A percentile compares a stretch with the other conserved stretches of the same genome.
These are phyloP conservation scores for Gymnogyps californianus DNA, from an alignment of 2,113 vertebrate genomes.

Conservation along the genomic window DNA sequence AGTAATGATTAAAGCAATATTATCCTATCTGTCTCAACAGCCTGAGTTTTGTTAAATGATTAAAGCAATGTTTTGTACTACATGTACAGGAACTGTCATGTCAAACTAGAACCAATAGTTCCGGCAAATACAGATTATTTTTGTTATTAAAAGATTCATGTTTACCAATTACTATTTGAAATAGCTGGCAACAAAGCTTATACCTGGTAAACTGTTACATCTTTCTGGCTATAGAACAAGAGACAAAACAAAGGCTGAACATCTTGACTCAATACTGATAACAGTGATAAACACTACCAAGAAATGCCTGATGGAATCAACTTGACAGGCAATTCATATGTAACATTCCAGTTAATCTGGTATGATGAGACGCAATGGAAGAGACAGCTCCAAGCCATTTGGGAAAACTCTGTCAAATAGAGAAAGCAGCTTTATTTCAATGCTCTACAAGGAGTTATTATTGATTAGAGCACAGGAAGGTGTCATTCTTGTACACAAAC, in stretches of 20 bases:
- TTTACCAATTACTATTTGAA: background rate
- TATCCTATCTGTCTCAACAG: background rate
- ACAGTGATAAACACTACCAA: constrained; percentile 76
- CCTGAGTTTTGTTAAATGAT: background rate
- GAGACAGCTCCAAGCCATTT: constrained; percentile 69
- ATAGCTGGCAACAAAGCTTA: background rate
- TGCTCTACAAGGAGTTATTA: constrained; percentile 72
- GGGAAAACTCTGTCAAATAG: constrained; percentile 71
- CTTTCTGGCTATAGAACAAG: background rate
- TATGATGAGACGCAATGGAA: constrained; percentile 74
- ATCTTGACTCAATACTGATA: constrained; percentile 63
- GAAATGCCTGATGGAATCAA: constrained; percentile 80
- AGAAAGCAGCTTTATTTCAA: constrained; percentile 67
- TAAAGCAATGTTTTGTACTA: background rate
- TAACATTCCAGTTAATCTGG: constrained; percentile 80
- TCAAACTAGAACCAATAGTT: background rate
- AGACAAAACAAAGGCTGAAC: constrained; percentile 45
- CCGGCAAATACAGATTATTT: background rate
- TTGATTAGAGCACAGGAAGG: constrained; percentile 79
- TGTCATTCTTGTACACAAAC: constrained; percentile 71
- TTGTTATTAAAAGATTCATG: background rate
- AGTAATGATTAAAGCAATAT: background rate
- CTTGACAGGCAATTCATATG: constrained; percentile 83
- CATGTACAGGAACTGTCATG: background rate
- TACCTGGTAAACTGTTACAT: background rate